Base-by-base conservation (phyloP, 2,888 invertebrate genomes). In the Polyploca ridens region DNA sequence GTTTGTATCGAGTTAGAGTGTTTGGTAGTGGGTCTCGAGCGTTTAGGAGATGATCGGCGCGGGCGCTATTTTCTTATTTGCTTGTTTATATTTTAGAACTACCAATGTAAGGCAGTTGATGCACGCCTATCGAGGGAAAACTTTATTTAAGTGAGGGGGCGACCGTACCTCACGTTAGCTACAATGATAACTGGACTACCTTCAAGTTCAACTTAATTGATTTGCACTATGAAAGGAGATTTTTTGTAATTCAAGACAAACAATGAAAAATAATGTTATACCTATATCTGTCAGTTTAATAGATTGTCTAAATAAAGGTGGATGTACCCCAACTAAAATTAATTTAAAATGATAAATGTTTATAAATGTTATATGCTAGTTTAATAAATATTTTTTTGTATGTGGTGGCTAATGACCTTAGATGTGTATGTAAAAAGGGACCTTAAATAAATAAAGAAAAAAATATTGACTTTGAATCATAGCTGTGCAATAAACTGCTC, bases 1-100 rank as follows among this genome's bases (percentile, higher is more conserved):
- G 89, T 88, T 88, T 90, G 90, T 91, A 90, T 90, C 85, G 86
- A 86, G 88, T 91, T 88, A 88, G 85, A 89, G 85, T 87, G 83
- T 88, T 89, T 84, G 82, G 82, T 84, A 87, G 87, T 85, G 82
- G 83, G 84, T 79, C 76, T 70, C 73, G 71, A 82, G 79, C 85
- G 86, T 88, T 90, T 88, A 88, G 86, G 81, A 77, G 79, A 82
- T 82, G 82, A 79, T 78, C 79, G 82, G 73, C 72, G 66, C 74
- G 79, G 77, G 82, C 77, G 73, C 75, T 75, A 79, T 81, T 77
- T 74, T 70, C n/a, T 72, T 78, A 79, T 78, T 84, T 82, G 77
- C 77, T 78, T 80, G 80, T 83, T 81, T 82, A 80, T 83, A 77
- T 80, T 79, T 81, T 86, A 85, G 78, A 79, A 77, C 82, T 76